A percentile compares a stretch with the other conserved stretches of the same genome.
phyloP scores from a whole-genome alignment of 92 coral and sea anemone genomes.

The Paramuricea clavata region DNA sequence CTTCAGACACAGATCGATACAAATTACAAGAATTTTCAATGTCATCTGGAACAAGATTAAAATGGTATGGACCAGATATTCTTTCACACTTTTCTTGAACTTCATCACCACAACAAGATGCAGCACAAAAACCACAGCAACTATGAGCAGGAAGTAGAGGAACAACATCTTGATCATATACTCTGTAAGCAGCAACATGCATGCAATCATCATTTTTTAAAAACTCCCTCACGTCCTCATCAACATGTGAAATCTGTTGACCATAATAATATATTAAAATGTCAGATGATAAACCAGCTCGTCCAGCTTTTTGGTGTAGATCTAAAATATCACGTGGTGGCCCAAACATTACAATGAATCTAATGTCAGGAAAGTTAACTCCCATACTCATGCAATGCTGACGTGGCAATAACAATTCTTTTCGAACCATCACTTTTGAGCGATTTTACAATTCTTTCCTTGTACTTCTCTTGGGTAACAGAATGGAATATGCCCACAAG shows the following conservation, averaged over 20 bases:
- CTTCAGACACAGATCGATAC: too few relatives aligned
- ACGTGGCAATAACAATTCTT: constrained; percentile 24
- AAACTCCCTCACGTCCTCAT: constrained; percentile 19
- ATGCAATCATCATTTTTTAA: constrained; percentile 39
- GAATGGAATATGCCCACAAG: constrained; percentile 39
- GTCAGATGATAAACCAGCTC: constrained; percentile 11
- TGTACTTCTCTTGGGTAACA: neutral
- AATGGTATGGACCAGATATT: too few relatives aligned
- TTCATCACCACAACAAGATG: too few relatives aligned
- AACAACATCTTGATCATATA: constrained; percentile 40
- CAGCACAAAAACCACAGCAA: constrained; percentile 57
- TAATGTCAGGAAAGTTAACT: constrained; percentile 34
- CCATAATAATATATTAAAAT: constrained; percentile 12
- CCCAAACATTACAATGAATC: constrained; percentile 21
- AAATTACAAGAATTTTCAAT: too few relatives aligned
- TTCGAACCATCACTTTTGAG: constrained; percentile 24
- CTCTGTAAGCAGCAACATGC: constrained; percentile 42
- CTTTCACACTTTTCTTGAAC: too few relatives aligned
- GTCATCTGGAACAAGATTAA: too few relatives aligned
- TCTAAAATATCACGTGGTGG: constrained; percentile 17
- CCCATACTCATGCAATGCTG: constrained; percentile 50
- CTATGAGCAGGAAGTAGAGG: constrained; percentile 51
- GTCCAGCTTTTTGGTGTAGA: constrained; percentile 24
- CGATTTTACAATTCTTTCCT: neutral
- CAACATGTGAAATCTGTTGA: constrained; percentile 19